A percentile compares a stretch with the other conserved stretches of the same genome.
phyloP scores from a whole-genome alignment of 2,797 vertebrate genomes.

The Saxicola maurus region DNA sequence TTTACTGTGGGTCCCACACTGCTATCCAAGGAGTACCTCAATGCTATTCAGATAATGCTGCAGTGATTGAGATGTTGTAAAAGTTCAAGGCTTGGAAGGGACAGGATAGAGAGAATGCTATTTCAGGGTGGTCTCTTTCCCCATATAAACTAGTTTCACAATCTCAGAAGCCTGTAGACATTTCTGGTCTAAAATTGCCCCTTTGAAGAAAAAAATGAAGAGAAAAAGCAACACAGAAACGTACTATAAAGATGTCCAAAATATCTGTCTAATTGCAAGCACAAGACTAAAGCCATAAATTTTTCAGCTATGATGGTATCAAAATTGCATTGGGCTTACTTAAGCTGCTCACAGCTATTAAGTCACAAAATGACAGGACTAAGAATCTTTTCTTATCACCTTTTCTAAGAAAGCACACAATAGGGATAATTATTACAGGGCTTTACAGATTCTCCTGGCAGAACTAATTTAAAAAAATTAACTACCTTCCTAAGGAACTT shows the following conservation, averaged over 20 bases:
- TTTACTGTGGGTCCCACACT: background rate
- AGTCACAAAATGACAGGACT: background rate
- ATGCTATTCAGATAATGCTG: background rate
- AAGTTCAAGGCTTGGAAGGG: background rate
- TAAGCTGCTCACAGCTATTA: background rate
- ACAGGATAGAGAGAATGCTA: background rate
- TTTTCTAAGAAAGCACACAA: background rate
- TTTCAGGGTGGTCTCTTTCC: background rate
- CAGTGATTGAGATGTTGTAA: background rate
- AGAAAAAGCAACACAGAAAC: background rate
- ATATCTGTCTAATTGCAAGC: background rate
- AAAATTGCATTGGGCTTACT: accelerated
- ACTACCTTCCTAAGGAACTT: background rate
- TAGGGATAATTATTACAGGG: background rate
- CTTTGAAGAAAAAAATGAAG: background rate
- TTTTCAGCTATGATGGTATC: background rate
- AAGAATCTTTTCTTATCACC: background rate
- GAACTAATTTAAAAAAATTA: background rate
- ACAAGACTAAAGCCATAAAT: background rate
- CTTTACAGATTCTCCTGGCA: background rate
- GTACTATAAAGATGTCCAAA: background rate
- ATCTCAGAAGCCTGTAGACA: background rate
- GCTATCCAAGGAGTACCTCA: background rate
- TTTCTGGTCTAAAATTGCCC: background rate
- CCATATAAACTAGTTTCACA: background rate